A percentile compares a stretch with the other conserved stretches of the same genome.
These are phyloP conservation scores for Mesorhabditis sp. DNA, from an alignment of 2,888 invertebrate species.

Conservation along the genomic window DNA sequence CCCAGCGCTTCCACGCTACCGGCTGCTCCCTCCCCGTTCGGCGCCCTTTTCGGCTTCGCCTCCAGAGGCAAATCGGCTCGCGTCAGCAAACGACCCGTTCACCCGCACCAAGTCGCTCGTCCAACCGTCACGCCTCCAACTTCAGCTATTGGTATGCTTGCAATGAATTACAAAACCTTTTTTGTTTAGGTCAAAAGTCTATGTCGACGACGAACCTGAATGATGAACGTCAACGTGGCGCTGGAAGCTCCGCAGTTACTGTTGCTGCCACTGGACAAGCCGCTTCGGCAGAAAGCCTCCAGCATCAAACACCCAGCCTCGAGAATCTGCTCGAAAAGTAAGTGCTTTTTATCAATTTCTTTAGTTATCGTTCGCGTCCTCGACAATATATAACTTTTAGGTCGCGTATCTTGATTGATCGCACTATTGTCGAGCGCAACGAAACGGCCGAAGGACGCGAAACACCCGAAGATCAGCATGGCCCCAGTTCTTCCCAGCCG, in stretches of 20 bases:
- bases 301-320: slow-evolving; percentile 55
- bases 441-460: neutral
- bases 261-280: slow-evolving; percentile 63
- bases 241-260: slow-evolving; percentile 17
- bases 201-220: slow-evolving; percentile 58
- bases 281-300: slow-evolving; percentile 62
- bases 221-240: slow-evolving; percentile 39
- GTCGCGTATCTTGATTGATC: neutral
- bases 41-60: too few species aligned
- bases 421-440: neutral
- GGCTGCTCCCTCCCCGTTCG: too few species aligned
- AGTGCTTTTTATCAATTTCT: neutral
- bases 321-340: slow-evolving; percentile 53
- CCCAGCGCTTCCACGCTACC: too few species aligned
- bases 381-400: neutral
- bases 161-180: neutral
- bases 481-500: neutral
- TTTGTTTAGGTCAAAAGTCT: slow-evolving; percentile 46
- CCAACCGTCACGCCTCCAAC: too few species aligned
- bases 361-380: neutral
- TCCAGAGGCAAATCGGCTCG: too few species aligned
- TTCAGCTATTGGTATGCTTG: too few species aligned
- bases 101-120: neutral
- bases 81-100: neutral
- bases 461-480: neutral